Conservation (phyloP, 2,797 vertebrate species). For the Spizella passerina region DNA sequence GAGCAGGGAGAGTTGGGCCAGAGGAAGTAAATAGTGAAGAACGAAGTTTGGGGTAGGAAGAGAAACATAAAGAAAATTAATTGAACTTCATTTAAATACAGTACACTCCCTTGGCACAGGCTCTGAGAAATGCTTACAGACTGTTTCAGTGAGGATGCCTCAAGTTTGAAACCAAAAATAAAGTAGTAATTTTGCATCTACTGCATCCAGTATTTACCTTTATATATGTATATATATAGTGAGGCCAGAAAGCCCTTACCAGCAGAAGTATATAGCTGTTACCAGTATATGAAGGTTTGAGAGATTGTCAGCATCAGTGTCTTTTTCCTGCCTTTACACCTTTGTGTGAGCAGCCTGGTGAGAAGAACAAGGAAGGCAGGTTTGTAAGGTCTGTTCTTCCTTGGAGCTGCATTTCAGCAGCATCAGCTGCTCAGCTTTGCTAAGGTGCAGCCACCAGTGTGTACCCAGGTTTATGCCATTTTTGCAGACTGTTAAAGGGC, state of each 20-base stretch:
- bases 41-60: background rate
- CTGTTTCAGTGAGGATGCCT: background rate
- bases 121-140: background rate
- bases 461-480: background rate
- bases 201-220: background rate
- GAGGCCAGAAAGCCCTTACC: background rate
- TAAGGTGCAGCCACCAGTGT: background rate
- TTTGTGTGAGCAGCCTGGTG: background rate
- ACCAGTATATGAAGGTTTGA: background rate
- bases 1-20: background rate
- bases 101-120: background rate
- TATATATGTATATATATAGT: no score
- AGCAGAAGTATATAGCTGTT: background rate
- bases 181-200: background rate
- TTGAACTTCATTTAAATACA: background rate
- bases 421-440: background rate
- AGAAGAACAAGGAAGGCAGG: background rate
- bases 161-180: background rate
- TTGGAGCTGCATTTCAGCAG: background rate
- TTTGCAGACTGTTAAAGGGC: background rate
- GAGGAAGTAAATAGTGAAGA: background rate
- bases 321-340: background rate
- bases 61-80: background rate
- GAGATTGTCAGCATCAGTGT: rapidly evolving
- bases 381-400: background rate